These are phyloP conservation scores for Silurus lanzhouensis DNA, from an alignment of 2,797 vertebrate species.

Conservation along the genomic window DNA sequence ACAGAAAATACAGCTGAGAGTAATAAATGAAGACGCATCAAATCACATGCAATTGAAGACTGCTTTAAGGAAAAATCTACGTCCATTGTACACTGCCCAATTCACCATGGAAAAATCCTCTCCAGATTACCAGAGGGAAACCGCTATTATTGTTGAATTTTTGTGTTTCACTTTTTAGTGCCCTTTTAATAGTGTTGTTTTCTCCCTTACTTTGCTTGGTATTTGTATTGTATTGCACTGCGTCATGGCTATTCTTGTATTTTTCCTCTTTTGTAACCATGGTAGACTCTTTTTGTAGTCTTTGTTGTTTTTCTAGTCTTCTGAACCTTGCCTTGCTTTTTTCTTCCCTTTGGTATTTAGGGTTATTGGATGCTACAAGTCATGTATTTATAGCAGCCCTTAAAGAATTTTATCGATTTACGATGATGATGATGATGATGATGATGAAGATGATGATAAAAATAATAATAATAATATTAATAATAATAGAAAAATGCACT, in stretches of 20 bases:
- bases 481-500: too few relatives aligned
- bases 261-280: neutral
- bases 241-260: neutral
- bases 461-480: neutral
- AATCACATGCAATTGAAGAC: too few relatives aligned
- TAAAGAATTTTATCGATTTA: neutral
- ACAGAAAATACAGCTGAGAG: neutral
- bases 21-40: neutral
- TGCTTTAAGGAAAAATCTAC: neutral
- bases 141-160: neutral
- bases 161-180: neutral
- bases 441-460: neutral
- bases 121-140: neutral
- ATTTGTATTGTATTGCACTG: neutral
- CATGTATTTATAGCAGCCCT: neutral
- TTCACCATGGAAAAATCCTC: neutral
- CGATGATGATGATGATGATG: too few relatives aligned
- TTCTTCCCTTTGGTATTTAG: neutral
- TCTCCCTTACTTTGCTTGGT: neutral
- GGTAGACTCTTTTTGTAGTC: neutral
- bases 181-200: neutral
- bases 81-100: neutral
- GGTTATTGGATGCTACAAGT: neutral
- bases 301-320: neutral
- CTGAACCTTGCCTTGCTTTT: neutral